These are phyloP conservation scores for Amblyraja radiata DNA, from an alignment of 2,797 vertebrate species.

Conservation along the genomic window DNA sequence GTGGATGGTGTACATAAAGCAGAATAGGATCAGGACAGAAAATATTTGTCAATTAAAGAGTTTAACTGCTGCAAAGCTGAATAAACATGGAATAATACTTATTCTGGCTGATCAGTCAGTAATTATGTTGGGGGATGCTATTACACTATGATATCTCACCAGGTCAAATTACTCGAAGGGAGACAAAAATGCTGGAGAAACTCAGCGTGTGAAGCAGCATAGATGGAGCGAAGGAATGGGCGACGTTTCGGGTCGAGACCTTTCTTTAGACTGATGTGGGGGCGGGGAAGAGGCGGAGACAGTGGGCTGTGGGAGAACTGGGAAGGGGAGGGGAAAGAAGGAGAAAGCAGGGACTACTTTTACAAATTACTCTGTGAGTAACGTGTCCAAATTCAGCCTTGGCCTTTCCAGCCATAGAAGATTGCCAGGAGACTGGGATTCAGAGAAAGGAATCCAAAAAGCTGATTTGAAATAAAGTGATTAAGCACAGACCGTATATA, in stretches of 20 bases:
- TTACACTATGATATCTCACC: neutral
- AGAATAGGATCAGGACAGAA: neutral
- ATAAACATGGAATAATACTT: neutral
- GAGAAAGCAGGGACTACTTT: too few species aligned
- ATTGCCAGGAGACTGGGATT: neutral
- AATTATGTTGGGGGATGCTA: neutral
- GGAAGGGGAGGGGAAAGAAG: too few species aligned
- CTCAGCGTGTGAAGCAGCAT: too few species aligned
- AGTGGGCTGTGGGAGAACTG: too few species aligned
- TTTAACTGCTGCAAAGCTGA: neutral
- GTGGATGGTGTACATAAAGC: neutral
- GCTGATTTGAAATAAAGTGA: neutral
- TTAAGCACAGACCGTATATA: neutral
- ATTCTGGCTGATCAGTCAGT: neutral
- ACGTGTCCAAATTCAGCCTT: neutral
- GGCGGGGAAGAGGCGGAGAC: too few species aligned
- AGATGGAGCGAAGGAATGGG: too few species aligned
- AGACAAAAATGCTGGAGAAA: too few species aligned
- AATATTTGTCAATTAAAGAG: neutral
- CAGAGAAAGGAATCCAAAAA: neutral
- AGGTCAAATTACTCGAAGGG: neutral
- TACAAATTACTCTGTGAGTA: neutral
- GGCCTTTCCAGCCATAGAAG: neutral
- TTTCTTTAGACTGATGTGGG: too few species aligned
- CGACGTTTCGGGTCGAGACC: too few species aligned